These are phyloP conservation scores for Charanyca ferruginea DNA, from an alignment of 2,888 invertebrate species.

Conservation along the genomic window DNA sequence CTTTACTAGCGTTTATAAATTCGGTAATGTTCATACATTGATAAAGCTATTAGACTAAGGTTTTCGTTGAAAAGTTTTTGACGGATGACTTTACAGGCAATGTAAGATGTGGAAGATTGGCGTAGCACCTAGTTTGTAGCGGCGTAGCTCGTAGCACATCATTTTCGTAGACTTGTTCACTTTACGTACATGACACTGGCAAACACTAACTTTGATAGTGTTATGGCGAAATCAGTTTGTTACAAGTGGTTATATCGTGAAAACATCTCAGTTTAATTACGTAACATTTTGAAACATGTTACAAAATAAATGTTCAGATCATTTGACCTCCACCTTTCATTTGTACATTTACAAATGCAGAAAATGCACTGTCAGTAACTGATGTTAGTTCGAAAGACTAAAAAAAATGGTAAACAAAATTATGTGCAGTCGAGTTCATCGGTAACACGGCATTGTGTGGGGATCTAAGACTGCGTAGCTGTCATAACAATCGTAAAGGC, in stretches of 20 bases:
- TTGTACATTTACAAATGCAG: conserved; percentile 60
- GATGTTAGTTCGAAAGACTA: conserved; percentile 36
- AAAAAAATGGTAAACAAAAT: conserved; percentile 33
- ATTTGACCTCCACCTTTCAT: conserved; percentile 75
- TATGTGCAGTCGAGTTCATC: conserved; percentile 53
- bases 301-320: conserved; percentile 73
- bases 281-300: conserved; percentile 74
- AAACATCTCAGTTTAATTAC: conserved; percentile 69
- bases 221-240: conserved; percentile 52
- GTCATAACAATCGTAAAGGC: conserved; percentile 82
- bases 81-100: conserved; percentile 11
- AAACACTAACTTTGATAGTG: conserved; percentile 37
- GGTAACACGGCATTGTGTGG: conserved; percentile 65
- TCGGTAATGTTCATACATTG: neutral
- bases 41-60: conserved; percentile 4
- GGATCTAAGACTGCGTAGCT: conserved; percentile 75
- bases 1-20: conserved; percentile 11
- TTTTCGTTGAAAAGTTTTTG: conserved; percentile 22
- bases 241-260: conserved; percentile 55
- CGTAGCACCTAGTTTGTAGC: conserved; percentile 59
- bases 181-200: conserved; percentile 34
- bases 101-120: conserved; percentile 35
- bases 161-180: conserved; percentile 58
- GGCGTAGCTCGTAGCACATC: conserved; percentile 62
- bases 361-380: conserved; percentile 56